Evolutionary conservation across 2,113 vertebrate genomes (phyloP).

Genomic region (Crotalus tigris): DNA sequence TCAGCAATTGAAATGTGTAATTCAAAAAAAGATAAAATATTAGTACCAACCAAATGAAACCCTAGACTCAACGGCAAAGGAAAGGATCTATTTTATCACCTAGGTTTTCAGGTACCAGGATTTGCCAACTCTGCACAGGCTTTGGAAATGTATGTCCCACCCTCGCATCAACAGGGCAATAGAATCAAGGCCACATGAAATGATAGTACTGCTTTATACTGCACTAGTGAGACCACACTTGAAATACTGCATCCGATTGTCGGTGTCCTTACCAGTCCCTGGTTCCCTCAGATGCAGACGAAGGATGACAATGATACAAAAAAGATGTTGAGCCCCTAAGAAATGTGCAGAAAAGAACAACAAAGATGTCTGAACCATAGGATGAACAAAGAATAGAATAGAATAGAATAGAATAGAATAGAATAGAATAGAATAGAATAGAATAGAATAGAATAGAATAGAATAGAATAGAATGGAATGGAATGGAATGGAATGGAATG

Average conservation of each 20-base stretch:
- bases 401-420: too few relatives aligned
- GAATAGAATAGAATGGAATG: too few relatives aligned
- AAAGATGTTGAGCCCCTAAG: not conserved
- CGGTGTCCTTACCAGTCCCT: too few relatives aligned
- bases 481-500: too few relatives aligned
- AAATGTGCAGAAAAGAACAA: not conserved
- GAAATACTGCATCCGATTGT: not conserved
- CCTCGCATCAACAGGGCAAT: not conserved
- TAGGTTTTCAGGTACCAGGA: not conserved
- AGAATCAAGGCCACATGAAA: not conserved
- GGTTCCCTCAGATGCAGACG: too few relatives aligned
- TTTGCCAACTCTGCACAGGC: not conserved
- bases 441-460: too few relatives aligned
- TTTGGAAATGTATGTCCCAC: not conserved
- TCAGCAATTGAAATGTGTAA: not conserved
- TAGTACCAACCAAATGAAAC: not conserved
- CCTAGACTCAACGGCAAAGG: not conserved
- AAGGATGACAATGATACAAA: not conserved
- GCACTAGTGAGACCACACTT: not conserved
- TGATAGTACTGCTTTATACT: not conserved
- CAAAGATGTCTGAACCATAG: not conserved
- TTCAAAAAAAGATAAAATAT: conserved; percentile 3
- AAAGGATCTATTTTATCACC: not conserved
- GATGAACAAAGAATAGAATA: not conserved
- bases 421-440: too few relatives aligned